Percentiles rank a stretch among this genome's conserved stretches.
Evolutionary conservation across 1,140 invertebrate species (phyloP).

Genomic region (Octopus bimaculoides): DNA sequence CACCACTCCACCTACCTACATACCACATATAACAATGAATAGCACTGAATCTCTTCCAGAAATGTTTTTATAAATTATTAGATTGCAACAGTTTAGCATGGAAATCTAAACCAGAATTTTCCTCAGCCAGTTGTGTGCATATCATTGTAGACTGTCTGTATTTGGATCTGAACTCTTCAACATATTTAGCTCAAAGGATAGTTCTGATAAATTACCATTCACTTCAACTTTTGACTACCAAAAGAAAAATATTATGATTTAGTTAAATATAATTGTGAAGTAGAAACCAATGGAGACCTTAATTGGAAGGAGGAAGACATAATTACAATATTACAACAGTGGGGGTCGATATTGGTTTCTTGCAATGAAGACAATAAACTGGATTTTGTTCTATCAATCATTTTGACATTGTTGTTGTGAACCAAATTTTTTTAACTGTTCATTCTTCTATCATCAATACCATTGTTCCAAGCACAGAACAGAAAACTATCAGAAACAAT

Average conservation of each 20-base stretch:
- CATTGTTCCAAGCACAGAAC: neutral
- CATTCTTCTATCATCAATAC: neutral
- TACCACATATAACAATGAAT: no score
- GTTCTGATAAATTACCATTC: neutral
- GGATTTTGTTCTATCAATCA: constrained; percentile 67
- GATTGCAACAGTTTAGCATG: no score
- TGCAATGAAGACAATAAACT: constrained; percentile 60
- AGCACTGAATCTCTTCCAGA: no score
- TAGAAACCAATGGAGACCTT: constrained; percentile 62
- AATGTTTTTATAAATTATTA: no score
- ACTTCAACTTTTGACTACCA: neutral
- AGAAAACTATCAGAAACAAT: neutral
- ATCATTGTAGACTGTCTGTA: constrained; percentile 66
- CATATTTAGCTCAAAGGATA: neutral
- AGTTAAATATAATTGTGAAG: constrained; percentile 61
- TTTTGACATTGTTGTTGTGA: constrained; percentile 62
- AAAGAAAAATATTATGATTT: constrained; percentile 46
- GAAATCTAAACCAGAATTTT: constrained; percentile 60
- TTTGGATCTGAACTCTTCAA: neutral
- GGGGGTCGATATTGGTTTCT: constrained; percentile 67
- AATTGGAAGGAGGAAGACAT: constrained; percentile 62
- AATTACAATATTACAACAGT: constrained; percentile 60
- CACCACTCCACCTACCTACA: no score
- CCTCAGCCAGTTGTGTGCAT: constrained; percentile 66
- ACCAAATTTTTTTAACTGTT: constrained; percentile 21